Evolutionary conservation across 2,888 invertebrate genomes (phyloP).

Genomic region (Leuctra nigra): DNA sequence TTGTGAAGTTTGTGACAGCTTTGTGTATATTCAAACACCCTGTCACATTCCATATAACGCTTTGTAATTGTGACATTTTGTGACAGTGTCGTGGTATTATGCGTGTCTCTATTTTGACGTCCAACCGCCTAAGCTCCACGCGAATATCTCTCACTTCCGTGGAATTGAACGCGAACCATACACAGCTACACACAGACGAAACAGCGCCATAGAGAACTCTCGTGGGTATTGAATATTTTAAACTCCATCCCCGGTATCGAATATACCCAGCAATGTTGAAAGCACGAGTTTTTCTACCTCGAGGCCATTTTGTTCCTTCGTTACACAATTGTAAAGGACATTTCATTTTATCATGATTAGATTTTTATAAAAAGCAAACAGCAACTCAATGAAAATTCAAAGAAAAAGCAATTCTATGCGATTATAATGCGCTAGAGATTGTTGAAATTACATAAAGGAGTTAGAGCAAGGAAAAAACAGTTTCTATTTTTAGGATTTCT

Average conservation of each 20-base stretch:
- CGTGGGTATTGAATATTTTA: conserved; percentile 25
- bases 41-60: no score
- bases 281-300: conserved; percentile 1
- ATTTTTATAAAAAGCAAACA: conserved; percentile 17
- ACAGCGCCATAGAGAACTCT: conserved; percentile 6
- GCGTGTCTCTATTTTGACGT: no score
- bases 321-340: conserved; percentile 16
- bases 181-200: neutral
- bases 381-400: neutral
- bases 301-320: conserved; percentile 5
- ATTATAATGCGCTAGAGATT: neutral
- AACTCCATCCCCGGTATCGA: conserved; percentile 15
- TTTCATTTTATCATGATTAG: conserved; percentile 15
- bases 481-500: no score
- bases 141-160: no score
- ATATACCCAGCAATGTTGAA: conserved; percentile 5
- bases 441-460: neutral
- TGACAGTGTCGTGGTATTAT: no score
- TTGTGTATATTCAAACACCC: no score
- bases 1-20: no score
- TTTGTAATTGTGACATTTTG: no score
- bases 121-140: no score
- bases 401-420: conserved; percentile 7
- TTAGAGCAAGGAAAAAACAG: no score
- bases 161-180: neutral